Conservation (phyloP, 2,113 vertebrate genomes). For the Noctilio leporinus region DNA sequence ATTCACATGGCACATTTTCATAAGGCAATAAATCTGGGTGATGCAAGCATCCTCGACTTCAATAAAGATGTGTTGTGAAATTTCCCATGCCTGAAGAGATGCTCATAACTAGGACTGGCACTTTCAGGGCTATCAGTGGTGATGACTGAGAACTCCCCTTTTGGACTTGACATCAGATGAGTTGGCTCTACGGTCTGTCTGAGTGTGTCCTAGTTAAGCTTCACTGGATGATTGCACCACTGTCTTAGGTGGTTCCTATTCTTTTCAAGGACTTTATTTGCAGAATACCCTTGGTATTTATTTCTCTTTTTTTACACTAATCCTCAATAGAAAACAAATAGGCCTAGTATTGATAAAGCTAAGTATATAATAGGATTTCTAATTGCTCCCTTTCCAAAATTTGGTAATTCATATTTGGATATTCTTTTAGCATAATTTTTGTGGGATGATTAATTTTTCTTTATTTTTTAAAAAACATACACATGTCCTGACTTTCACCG, state of each 20-base stretch:
- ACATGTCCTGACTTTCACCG: not conserved
- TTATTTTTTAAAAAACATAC: not conserved
- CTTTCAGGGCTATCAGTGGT: not conserved
- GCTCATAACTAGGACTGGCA: not conserved
- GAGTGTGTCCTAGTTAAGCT: not conserved
- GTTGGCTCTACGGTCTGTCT: not conserved
- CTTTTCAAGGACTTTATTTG: not conserved
- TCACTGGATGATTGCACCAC: not conserved
- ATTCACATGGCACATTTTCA: slow-evolving; percentile 16
- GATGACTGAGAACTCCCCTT: not conserved
- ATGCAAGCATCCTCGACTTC: not conserved
- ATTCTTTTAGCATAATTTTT: not conserved
- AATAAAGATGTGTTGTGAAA: slow-evolving; percentile 13
- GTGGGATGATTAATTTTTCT: not conserved
- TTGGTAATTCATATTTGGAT: not conserved
- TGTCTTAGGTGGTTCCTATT: not conserved
- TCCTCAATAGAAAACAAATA: not conserved
- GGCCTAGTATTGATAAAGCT: not conserved
- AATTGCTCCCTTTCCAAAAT: not conserved
- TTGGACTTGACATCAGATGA: not conserved
- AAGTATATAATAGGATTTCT: not conserved
- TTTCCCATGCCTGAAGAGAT: not conserved
- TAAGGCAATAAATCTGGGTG: slow-evolving; percentile 38
- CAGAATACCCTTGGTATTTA: not conserved
- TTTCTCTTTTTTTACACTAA: not conserved